Conservation (phyloP, 2,113 vertebrate genomes). For the Macquaria australasica region DNA sequence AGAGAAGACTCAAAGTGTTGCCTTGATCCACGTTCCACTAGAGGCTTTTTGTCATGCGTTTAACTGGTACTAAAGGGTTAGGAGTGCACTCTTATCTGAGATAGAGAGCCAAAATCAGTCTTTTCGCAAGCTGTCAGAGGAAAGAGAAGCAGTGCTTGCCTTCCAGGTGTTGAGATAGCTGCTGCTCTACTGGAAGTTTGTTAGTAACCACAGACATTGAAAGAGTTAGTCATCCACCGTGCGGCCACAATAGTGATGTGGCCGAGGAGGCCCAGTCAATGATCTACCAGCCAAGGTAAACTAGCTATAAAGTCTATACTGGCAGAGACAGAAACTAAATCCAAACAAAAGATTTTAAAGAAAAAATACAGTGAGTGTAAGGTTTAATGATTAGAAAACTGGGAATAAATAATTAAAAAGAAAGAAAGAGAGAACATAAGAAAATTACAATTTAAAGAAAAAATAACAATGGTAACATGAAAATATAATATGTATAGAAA, state of each 20-base stretch:
- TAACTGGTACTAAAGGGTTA: conserved; percentile 49
- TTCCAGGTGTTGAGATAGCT: conserved; percentile 34
- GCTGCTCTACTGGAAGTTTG: conserved; percentile 74
- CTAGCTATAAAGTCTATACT: conserved; percentile 82
- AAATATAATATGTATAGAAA: conserved; percentile 58
- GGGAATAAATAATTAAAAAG: conserved; percentile 57
- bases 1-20: conserved; percentile 48
- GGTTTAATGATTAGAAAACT: conserved; percentile 50
- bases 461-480: conserved; percentile 40
- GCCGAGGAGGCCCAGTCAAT: conserved; percentile 82
- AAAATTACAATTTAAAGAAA: conserved; percentile 45
- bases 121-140: conserved; percentile 44
- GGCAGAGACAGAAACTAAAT: conserved; percentile 72
- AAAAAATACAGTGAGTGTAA: conserved; percentile 21
- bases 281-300: conserved; percentile 72
- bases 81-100: conserved; percentile 30
- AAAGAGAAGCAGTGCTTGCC: conserved; percentile 41
- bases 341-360: conserved; percentile 56
- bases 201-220: conserved; percentile 94
- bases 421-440: conserved; percentile 40
- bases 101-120: conserved; percentile 51
- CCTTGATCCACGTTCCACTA: conserved; percentile 48
- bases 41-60: conserved; percentile 59
- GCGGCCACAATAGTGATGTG: conserved; percentile 48
- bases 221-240: conserved; percentile 81